A percentile compares a stretch with the other conserved stretches of the same genome.
These are phyloP conservation scores for Acestrorhynchus altus DNA, from an alignment of 2,797 vertebrate genomes.

Conservation along the genomic window DNA sequence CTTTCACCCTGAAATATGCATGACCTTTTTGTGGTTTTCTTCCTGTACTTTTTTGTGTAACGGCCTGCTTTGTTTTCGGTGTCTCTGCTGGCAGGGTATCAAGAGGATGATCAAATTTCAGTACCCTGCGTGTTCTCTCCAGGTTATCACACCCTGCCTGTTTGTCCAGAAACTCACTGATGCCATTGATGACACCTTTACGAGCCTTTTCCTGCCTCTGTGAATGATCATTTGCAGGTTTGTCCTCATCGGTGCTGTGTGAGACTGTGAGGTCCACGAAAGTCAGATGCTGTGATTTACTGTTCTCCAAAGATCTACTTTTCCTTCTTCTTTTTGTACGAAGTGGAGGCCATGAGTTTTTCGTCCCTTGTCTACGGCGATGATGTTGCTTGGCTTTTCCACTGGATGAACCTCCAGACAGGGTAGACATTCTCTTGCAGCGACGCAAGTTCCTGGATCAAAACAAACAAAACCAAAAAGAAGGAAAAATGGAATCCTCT, in stretches of 20 bases:
- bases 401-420: not conserved
- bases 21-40: not conserved
- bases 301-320: slow-evolving; percentile 10
- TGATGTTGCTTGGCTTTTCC: not conserved
- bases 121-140: slow-evolving; percentile 39
- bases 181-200: not conserved
- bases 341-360: not conserved
- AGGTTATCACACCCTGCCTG: not conserved
- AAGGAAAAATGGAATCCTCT: not conserved
- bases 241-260: not conserved
- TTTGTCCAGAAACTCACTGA: not conserved
- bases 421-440: slow-evolving; percentile 28
- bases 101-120: slow-evolving; percentile 42
- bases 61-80: not conserved
- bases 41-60: not conserved
- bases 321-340: not conserved
- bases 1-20: not conserved
- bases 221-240: not conserved
- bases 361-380: not conserved
- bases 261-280: not conserved
- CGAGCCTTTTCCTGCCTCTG: not conserved
- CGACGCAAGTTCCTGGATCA: slow-evolving; percentile 41
- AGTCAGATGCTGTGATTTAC: not conserved
- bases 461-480: no score
- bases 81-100: not conserved